Base-by-base conservation (phyloP, 2,888 invertebrate species). In the Sclerodermus sp. region DNA sequence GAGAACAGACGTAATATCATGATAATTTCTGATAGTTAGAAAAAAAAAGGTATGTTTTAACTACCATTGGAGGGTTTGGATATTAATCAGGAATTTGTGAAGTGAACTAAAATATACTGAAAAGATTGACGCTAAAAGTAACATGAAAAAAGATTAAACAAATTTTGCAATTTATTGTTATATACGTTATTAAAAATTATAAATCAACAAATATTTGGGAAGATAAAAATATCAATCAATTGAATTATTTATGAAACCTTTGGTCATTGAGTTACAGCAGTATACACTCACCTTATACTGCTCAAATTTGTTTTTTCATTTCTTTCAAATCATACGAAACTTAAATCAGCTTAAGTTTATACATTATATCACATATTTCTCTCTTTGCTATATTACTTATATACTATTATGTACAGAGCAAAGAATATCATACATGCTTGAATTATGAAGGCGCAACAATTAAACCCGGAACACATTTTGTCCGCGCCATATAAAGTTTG, bases 351-450 rank as follows among this genome's bases (percentile, higher is more conserved):
- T 34, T 34, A 12, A 4, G 34, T 34, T 34, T 13, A 34, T 34
- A 34, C 38, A 16, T 38, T 16, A 16, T 38, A 38, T 38, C 46
- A 47, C 45, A 56, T 58, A 57, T 48, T n/a, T n/a, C n/a, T n/a
- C n/a, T n/a, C 55, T 51, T 55, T 63, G 58, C 55, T 51, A 45
- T 53, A 49, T 57, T 57, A 64, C 57, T 59, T 61, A 63, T 57
- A 55, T 45, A 55, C 60, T 58, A 61, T 47, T 63, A 57, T 63
- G 39, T 63, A 63, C 64, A 60, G 42, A 50, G 58, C 57, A 58
- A 63, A 57, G 54, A 55, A 45, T 55, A 36, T 55, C 49, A 49
- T 55, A 63, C 56, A 57, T 47, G 47, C 39, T 45, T 55, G 49
- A 53, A 51, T 58, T 40, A 53, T 51, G 49, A 49, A 54, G 47